Percentiles rank a stretch among this genome's conserved stretches.
These are phyloP conservation scores for Ceriagrion tenellum DNA, from an alignment of 2,888 invertebrate species.

Conservation along the genomic window DNA sequence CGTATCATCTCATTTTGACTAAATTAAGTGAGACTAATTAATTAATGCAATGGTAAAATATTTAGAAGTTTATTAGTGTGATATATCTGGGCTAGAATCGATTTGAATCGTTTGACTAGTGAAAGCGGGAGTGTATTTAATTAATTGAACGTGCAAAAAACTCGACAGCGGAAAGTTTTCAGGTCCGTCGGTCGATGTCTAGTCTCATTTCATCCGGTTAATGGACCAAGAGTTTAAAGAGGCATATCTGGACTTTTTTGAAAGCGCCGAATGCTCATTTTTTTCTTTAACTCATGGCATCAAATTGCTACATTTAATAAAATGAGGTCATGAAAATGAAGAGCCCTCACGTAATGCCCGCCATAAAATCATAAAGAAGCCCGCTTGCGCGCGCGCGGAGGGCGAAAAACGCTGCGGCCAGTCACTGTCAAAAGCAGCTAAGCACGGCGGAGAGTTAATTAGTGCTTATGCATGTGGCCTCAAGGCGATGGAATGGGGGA, in stretches of 20 bases:
- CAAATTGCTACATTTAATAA: slow-evolving; percentile 24
- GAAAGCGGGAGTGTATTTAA: background rate
- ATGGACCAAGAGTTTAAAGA: background rate
- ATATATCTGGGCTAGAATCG: too few species aligned
- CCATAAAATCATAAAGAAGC: background rate
- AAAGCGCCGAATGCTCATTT: background rate
- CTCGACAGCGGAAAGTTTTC: background rate
- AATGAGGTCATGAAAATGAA: slow-evolving; percentile 14
- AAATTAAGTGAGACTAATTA: too few species aligned
- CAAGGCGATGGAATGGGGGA: background rate
- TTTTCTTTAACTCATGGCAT: background rate
- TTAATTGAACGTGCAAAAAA: background rate
- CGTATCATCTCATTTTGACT: too few species aligned
- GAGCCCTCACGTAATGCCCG: background rate
- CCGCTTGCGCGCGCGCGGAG: background rate
- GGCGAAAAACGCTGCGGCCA: background rate
- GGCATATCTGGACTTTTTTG: background rate
- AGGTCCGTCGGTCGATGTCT: background rate
- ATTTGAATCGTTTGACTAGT: background rate
- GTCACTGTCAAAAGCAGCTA: background rate
- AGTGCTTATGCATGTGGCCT: slow-evolving; percentile 8
- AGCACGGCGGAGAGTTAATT: slow-evolving; percentile 4
- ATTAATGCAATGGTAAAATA: too few species aligned
- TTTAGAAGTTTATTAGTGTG: too few species aligned
- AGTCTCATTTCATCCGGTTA: background rate